Evolutionary conservation across 2,888 invertebrate genomes (phyloP), one percentile per base, ranked within the genome.

Genomic region (Muschampia staudingeri): DNA sequence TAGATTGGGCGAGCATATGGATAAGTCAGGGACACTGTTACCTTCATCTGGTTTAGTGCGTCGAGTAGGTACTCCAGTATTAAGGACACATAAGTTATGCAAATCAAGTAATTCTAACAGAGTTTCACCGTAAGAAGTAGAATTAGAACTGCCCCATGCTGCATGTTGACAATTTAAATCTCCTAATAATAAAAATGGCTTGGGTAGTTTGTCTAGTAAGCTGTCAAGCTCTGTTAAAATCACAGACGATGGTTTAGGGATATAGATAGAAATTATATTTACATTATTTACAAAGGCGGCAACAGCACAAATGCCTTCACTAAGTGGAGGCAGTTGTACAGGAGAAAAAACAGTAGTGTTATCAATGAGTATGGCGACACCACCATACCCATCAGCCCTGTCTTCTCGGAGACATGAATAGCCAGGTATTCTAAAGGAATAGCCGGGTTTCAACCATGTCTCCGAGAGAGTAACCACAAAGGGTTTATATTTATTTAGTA

Each of bases 381-480:
- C 71, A 25, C 71, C 71, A 71, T 71, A 71, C 19, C 71, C 71
- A 71, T 71, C 71, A 7, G 25, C 25, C 42, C 71, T 71, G 5
- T 71, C 71, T n/a, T 42, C 19, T 71, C 71, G n/a, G 71, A 71
- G 71, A 42, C 71, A 71, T 44, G 61, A 30, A 12, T 12, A 65
- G 11, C 61, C 65, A 12, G 30, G 30, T 30, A 30, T 65, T 30
- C 65, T 65, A 65, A 65, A 65, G 5, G 30, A 65, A 65, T 65
- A 65, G 11, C 25, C 25, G 11, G 61, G 61, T 25, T 61, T 61
- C 25, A 61, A 61, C 25, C 67, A 67, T 67, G 67, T 73, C 72
- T 73, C 72, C 5, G 72, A 73, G 3, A 73, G 72, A 16, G 52
- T 34, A n/a, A 73, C 16, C n/a, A 73, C 34, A 48, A 34, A 48